Evolutionary conservation across 2,113 vertebrate species (phyloP).

Genomic region (Cephalopterus ornatus): DNA sequence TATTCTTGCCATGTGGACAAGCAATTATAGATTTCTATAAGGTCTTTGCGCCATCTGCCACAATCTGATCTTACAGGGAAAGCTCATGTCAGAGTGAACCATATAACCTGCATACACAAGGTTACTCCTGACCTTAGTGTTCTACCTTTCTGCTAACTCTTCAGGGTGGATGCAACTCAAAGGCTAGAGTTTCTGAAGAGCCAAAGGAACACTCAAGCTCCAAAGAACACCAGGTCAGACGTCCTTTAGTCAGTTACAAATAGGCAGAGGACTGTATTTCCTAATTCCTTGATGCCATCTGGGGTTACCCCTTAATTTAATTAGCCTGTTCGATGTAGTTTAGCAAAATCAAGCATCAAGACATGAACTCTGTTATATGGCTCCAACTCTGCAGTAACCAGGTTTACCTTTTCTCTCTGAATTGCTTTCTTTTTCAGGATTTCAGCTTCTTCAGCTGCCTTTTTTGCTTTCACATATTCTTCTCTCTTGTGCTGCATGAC

Average conservation of each 20-base stretch:
- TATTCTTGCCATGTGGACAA: background rate
- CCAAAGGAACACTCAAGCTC: background rate
- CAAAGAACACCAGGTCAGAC: background rate
- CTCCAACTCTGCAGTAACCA: background rate
- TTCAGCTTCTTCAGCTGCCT: conserved; percentile 78
- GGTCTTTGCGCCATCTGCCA: background rate
- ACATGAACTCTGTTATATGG: background rate
- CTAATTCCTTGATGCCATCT: background rate
- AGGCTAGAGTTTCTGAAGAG: background rate
- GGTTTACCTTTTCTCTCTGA: conserved; percentile 82
- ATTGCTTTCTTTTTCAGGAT: conserved; percentile 73
- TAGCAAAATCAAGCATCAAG: background rate
- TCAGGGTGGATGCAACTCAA: background rate
- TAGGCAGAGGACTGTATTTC: background rate
- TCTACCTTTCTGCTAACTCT: background rate
- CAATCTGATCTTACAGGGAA: background rate
- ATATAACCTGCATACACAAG: background rate
- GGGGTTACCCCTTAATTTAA: background rate
- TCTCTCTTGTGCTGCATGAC: conserved; percentile 74
- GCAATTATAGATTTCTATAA: background rate
- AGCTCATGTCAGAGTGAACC: background rate
- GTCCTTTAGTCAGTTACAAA: background rate
- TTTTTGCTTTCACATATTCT: conserved; percentile 70
- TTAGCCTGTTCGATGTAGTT: background rate
- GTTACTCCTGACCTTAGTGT: background rate